Evolutionary conservation across 2,888 invertebrate genomes (phyloP).

Genomic region (Chrysolina haemoptera): DNA sequence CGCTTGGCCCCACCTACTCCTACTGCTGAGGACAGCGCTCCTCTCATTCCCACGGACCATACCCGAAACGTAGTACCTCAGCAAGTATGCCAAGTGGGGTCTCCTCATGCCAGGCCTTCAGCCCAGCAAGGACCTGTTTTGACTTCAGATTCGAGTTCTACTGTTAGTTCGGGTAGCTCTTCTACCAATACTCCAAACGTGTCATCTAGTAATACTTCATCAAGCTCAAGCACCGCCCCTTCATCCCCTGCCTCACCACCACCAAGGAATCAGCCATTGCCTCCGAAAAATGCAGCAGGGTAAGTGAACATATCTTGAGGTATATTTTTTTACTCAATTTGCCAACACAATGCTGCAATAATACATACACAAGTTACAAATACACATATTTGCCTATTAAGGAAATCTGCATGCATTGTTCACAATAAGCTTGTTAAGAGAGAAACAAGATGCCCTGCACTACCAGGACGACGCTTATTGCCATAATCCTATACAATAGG

Average conservation of each 20-base stretch:
- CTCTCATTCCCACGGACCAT: conserved; percentile 75
- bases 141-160: conserved; percentile 75
- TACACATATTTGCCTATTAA: too few relatives aligned
- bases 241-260: conserved; percentile 81
- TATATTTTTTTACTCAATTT: too few relatives aligned
- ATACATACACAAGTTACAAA: too few relatives aligned
- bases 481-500: too few relatives aligned
- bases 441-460: too few relatives aligned
- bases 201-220: conserved; percentile 75
- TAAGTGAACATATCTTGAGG: conserved; percentile 36
- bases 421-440: too few relatives aligned
- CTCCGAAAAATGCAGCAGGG: conserved; percentile 52
- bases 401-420: too few relatives aligned
- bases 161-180: conserved; percentile 68
- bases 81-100: conserved; percentile 33
- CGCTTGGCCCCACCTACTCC: conserved; percentile 83
- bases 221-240: conserved; percentile 80
- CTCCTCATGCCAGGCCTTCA: conserved; percentile 47
- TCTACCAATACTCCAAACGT: conserved; percentile 80
- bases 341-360: too few relatives aligned
- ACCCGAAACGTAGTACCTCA: conserved; percentile 66
- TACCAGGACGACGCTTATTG: too few relatives aligned
- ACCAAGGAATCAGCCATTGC: conserved; percentile 61
- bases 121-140: conserved; percentile 21
- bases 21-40: conserved; percentile 75